Conservation (phyloP, 2,888 invertebrate species). For the Harmothoe impar region DNA sequence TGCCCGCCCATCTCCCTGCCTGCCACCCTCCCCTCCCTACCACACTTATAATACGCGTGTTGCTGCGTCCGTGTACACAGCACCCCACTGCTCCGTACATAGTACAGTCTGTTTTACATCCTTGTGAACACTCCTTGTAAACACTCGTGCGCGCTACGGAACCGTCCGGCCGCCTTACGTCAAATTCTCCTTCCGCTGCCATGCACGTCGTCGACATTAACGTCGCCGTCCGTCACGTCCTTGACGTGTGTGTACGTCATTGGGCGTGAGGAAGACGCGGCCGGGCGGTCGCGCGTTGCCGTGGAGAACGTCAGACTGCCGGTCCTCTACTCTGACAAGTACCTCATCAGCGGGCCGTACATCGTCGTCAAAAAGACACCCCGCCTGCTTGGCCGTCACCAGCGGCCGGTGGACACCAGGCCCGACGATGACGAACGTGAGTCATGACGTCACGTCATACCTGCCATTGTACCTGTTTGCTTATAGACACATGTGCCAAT, state of each 20-base stretch:
- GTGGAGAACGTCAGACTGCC: slow-evolving; percentile 25
- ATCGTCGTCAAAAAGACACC: slow-evolving; percentile 52
- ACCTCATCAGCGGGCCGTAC: slow-evolving; percentile 47
- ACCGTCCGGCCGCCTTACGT: no score
- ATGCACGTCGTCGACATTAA: neutral
- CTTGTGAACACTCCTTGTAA: no score
- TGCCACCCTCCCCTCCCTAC: neutral
- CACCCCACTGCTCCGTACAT: neutral
- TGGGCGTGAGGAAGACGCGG: slow-evolving; percentile 1
- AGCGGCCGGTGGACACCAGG: neutral
- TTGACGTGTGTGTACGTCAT: neutral
- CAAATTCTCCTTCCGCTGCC: neutral
- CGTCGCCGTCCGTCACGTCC: neutral
- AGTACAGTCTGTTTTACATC: no score
- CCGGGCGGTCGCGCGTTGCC: neutral
- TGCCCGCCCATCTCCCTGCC: neutral
- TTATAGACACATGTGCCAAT: no score
- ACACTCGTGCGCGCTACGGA: no score
- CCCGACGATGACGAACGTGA: slow-evolving; percentile 7
- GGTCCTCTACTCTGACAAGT: slow-evolving; percentile 7
- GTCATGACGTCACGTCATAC: slow-evolving; percentile 6
- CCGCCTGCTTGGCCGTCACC: neutral
- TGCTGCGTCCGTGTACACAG: neutral
- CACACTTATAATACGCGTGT: neutral
- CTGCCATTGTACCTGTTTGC: no score